Conservation (phyloP, 2,888 invertebrate species). For the Fragum fragum region DNA sequence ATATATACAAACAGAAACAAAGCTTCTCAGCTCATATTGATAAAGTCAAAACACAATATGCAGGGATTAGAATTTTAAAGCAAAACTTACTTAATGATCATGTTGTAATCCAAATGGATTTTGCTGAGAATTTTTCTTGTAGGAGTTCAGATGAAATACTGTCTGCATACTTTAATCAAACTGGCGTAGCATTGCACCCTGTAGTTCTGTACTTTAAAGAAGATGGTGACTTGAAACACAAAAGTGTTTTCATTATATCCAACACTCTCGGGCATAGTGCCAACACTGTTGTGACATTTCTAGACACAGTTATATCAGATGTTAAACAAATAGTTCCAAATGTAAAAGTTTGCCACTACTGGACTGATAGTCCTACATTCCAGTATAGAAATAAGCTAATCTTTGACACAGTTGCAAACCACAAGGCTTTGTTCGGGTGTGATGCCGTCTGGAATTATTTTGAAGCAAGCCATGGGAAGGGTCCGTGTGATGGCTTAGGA, state of each 20-base stretch:
- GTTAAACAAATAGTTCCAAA: slow-evolving; percentile 33
- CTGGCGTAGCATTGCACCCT: slow-evolving; percentile 57
- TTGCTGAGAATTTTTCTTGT: slow-evolving; percentile 61
- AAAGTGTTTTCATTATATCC: slow-evolving; percentile 38
- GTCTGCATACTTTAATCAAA: slow-evolving; percentile 48
- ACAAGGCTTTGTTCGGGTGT: slow-evolving; percentile 23
- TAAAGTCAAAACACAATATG: slow-evolving; percentile 47
- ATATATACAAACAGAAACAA: slow-evolving; percentile 31
- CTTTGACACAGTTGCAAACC: slow-evolving; percentile 42
- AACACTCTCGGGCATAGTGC: slow-evolving; percentile 36
- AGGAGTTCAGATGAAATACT: slow-evolving; percentile 47
- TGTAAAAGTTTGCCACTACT: slow-evolving; percentile 31
- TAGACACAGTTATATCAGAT: slow-evolving; percentile 30
- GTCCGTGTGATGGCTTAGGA: slow-evolving; percentile 4
- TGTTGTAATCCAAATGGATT: slow-evolving; percentile 62
- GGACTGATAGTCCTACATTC: slow-evolving; percentile 51
- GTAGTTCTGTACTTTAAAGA: slow-evolving; percentile 53
- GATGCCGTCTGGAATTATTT: slow-evolving; percentile 53
- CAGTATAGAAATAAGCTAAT: slow-evolving; percentile 55
- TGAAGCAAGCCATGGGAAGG: slow-evolving; percentile 33
- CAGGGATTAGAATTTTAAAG: slow-evolving; percentile 38
- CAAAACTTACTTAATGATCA: slow-evolving; percentile 49
- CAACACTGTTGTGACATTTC: slow-evolving; percentile 36
- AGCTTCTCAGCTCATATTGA: slow-evolving; percentile 51
- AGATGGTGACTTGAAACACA: slow-evolving; percentile 20